Base-by-base conservation (phyloP, 53 echinoderm and acorn worm species). In the Paracentrotus lividus region DNA sequence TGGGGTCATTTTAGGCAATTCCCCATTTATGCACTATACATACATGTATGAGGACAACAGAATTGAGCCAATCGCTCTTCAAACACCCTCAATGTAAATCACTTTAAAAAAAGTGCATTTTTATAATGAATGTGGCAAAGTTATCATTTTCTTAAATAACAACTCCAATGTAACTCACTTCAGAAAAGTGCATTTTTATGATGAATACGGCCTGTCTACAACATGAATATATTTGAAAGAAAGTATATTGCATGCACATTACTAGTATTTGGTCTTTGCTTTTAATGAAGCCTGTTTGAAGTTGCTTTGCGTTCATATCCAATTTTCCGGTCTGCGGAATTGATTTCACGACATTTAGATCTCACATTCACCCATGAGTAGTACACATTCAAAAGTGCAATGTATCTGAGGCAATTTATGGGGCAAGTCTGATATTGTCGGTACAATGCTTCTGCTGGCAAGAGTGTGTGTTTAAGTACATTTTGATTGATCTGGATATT, bases 401-500 rank as follows among this genome's bases (percentile, higher is more conserved):
- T 38, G 72, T 21, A 20, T 18, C 64, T 1, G 1, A 18, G 72
- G 36, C 72, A 72, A 72, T 72, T 40, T 72, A 38, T 40, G 18
- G 20, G n/a, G 72, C 38, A 21, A 72, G 36, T 72, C 40, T 32
- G 72, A 40, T 64, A 64, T 72, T 72, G 72, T 72, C 72, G 14
- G 13, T 1, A 72, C 20, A 20, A 13, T 36, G 36, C 67, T 1
- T 24, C 33, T 13, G 12, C 6, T 23, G 23, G 21, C 32, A 32
- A 29, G 1, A 29, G 72, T 72, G 72, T 72, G 72, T 32, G 40
- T 18, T 72, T 72, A 72, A 72, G 72, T 72, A 40, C 36, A 72
- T 18, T 72, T 72, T 72, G 72, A 72, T 72, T 36, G 72, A 72
- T 72, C 72, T 18, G 72, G 36, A 72, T 36, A 72, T 72, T 40